Percentiles rank a stretch among this genome's conserved stretches.
Evolutionary conservation across 2,113 vertebrate genomes (phyloP).

Genomic region (Ascaphus truei): DNA sequence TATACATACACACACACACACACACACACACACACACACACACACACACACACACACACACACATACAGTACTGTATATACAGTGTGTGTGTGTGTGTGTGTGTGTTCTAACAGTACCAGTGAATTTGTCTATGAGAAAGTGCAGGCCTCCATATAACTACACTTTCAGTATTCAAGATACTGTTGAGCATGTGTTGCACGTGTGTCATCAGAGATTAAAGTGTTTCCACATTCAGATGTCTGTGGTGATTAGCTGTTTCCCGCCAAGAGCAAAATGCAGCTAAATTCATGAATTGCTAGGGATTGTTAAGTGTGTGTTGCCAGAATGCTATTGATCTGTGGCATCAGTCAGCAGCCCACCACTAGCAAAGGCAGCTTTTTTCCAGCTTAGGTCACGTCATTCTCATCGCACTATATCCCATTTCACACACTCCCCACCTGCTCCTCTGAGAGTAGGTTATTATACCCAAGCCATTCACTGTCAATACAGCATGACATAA

Average conservation of each 20-base stretch:
- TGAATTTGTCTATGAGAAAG: too few relatives aligned
- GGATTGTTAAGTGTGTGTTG: constrained; percentile 40
- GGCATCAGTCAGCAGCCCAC: constrained; percentile 49
- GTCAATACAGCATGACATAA: constrained; percentile 58
- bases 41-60: rapidly evolving
- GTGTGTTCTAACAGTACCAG: too few relatives aligned
- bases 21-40: too few relatives aligned
- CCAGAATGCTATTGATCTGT: constrained; percentile 50
- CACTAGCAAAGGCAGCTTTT: constrained; percentile 44
- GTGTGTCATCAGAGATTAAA: neutral
- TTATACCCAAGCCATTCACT: constrained; percentile 53
- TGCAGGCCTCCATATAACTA: too few relatives aligned
- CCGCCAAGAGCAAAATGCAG: constrained; percentile 32
- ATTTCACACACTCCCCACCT: constrained; percentile 54
- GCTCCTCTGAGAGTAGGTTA: constrained; percentile 52
- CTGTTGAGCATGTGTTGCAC: constrained; percentile 1
- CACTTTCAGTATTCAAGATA: too few relatives aligned
- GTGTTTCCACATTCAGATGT: neutral
- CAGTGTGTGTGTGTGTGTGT: too few relatives aligned
- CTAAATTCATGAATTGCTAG: constrained; percentile 27
- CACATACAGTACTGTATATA: too few relatives aligned
- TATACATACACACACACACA: too few relatives aligned
- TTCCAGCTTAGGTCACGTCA: constrained; percentile 51
- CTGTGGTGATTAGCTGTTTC: constrained; percentile 2
- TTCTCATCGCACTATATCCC: constrained; percentile 34